phyloP scores from a whole-genome alignment of 2,113 vertebrate genomes.

The Dromaius novaehollandiae region DNA sequence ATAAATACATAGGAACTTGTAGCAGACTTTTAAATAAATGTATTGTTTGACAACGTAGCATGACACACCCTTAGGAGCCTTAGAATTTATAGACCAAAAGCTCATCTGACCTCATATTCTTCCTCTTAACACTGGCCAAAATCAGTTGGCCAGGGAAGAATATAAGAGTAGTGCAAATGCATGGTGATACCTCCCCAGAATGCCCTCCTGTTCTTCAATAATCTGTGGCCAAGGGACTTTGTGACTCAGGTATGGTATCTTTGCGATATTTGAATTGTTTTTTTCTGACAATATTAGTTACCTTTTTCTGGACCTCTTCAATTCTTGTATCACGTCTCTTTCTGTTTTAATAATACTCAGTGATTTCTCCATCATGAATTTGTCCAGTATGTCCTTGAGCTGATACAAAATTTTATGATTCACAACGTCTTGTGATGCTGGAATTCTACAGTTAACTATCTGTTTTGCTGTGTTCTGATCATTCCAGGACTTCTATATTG shows the following conservation, averaged over 20 bases:
- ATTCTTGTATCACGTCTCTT: not conserved
- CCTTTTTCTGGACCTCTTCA: not conserved
- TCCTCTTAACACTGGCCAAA: not conserved
- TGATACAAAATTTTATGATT: not conserved
- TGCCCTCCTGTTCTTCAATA: not conserved
- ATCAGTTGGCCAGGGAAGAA: not conserved
- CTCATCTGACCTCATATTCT: not conserved
- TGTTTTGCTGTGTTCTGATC: not conserved
- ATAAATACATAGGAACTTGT: not conserved
- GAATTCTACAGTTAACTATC: not conserved
- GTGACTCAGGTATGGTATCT: not conserved
- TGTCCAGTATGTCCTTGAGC: not conserved
- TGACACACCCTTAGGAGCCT: not conserved
- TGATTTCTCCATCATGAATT: not conserved
- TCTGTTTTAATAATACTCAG: not conserved
- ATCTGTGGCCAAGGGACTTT: not conserved
- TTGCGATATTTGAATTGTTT: not conserved
- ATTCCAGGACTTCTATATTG: not conserved
- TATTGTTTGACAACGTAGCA: not conserved
- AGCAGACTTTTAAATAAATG: not conserved
- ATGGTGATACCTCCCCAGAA: not conserved
- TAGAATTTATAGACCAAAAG: not conserved
- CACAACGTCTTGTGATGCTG: not conserved
- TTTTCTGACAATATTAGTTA: not conserved
- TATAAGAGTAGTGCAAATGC: not conserved